Evolutionary conservation across 2,797 vertebrate species (phyloP).

Genomic region (Phrynocephalus vlangalii): DNA sequence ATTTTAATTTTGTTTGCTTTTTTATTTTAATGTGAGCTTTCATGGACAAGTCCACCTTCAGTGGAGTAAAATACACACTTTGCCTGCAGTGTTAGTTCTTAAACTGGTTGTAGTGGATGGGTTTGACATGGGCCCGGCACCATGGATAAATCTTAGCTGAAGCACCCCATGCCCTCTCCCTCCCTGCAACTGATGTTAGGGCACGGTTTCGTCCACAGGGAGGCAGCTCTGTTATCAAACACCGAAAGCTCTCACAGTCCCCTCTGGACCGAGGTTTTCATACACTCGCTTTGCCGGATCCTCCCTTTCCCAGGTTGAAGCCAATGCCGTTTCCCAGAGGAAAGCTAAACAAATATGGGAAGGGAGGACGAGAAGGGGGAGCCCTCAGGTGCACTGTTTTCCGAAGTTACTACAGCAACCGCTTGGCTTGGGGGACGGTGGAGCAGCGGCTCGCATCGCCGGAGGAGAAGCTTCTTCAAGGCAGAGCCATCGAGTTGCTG

Average conservation of each 20-base stretch:
- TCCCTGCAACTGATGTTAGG: not conserved
- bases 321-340: not conserved
- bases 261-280: accelerated
- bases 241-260: not conserved
- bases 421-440: accelerated
- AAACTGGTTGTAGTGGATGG: too few species aligned
- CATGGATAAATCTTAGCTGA: not conserved
- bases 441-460: not conserved
- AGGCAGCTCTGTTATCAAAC: not conserved
- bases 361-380: too few species aligned
- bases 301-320: not conserved
- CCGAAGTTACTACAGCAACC: not conserved
- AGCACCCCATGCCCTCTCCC: not conserved
- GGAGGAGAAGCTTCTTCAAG: accelerated
- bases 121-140: too few species aligned
- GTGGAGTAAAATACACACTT: too few species aligned
- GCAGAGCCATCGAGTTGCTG: accelerated
- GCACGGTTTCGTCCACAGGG: not conserved
- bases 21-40: too few species aligned
- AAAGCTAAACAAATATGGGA: not conserved
- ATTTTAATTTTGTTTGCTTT: too few species aligned
- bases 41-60: too few species aligned
- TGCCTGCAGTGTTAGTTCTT: too few species aligned
- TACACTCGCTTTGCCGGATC: accelerated
- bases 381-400: accelerated